These are phyloP conservation scores for Condylura cristata DNA, from an alignment of 2,113 vertebrate genomes.

Conservation along the genomic window DNA sequence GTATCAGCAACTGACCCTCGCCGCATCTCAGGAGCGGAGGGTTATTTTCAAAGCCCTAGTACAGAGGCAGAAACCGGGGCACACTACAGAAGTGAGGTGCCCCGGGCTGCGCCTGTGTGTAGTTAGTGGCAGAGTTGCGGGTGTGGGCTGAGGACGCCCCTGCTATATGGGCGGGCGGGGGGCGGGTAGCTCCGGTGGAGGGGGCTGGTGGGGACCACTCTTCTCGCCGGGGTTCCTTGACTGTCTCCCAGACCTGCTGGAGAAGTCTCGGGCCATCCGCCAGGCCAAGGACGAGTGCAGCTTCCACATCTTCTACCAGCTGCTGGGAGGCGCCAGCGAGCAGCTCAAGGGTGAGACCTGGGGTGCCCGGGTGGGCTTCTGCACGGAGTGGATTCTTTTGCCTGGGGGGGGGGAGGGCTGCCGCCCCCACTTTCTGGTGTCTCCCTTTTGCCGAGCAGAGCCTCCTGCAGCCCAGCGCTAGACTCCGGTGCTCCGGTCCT, in stretches of 20 bases:
- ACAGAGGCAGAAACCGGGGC: not conserved
- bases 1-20: accelerated
- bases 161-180: accelerated
- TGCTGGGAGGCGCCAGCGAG: conserved; percentile 90
- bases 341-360: conserved; percentile 85
- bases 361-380: no score
- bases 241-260: conserved; percentile 89
- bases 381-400: no score
- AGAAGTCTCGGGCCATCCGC: conserved; percentile 93
- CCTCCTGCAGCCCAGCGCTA: no score
- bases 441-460: no score
- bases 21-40: accelerated
- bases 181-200: not conserved
- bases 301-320: conserved; percentile 95
- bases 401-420: no score
- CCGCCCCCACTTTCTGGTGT: no score
- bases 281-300: conserved; percentile 95
- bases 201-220: accelerated
- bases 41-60: not conserved
- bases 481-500: no score
- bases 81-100: not conserved
- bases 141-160: not conserved
- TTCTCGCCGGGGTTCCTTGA: conserved; percentile 76
- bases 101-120: not conserved
- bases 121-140: not conserved